Base-by-base conservation (phyloP, 2,888 invertebrate species). In the Acleris sparsana region DNA sequence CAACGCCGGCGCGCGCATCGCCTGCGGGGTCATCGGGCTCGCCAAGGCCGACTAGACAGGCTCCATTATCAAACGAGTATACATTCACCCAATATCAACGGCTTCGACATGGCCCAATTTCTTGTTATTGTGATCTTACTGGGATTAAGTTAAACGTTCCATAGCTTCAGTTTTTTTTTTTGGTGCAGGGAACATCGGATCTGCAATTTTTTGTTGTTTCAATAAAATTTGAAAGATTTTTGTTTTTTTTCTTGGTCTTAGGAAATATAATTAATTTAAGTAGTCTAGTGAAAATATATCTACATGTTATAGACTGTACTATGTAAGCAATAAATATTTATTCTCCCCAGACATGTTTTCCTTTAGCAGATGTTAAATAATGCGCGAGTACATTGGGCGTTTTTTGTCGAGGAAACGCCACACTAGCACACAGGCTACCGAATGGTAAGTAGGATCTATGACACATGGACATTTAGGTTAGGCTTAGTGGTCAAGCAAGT, bases 1-100 rank as follows among this genome's bases (percentile, higher is more conserved):
- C 64, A 98, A 99, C 87, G 98, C 99, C 61, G 99, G 99, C 3
- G 97, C 95, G 18, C 95, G 99, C 73, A 92, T 97, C 71, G 97
- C 97, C 49, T 98, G 98, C 81, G 98, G 97, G 11, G 97, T 98
- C 69, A 97, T 98, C 84, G 98, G 98, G 51, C 89, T 97, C 67
- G 89, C 92, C 53, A 87, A 89, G 72, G 62, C 43, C 29, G 39
- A 43, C 29, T 67, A 70, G 53, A 17, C n/a, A n/a, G n/a, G n/a
- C 7, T 48, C 48, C 48, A 48, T 5, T 44, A 17, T 43, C 22
- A 17, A 43, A 43, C 17, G 52, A 20, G 17, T 13, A n/a, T 16
- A 33, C n/a, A 25, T 29, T 22, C 9, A n/a, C 25, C 53, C 29
- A 29, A 29, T 29, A 29, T 6, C 51, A 16, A 20, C 20, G 5